Evolutionary conservation across 2,888 invertebrate species (phyloP).

Genomic region (Metacarcinus magister): DNA sequence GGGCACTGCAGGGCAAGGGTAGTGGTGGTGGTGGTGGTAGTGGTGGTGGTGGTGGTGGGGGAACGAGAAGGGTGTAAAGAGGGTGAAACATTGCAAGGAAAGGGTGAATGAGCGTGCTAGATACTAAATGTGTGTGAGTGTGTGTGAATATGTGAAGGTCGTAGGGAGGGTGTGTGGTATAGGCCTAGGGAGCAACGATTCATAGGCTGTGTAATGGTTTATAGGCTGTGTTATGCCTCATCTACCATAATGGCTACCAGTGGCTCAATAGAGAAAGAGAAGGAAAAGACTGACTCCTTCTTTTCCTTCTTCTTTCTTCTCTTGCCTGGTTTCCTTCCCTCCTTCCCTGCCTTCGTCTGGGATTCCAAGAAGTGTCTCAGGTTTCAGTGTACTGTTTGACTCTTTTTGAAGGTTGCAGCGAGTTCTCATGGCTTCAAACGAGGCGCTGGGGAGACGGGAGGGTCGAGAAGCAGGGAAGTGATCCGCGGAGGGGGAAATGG

Average conservation of each 20-base stretch:
- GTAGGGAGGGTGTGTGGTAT: neutral
- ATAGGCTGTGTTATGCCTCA: neutral
- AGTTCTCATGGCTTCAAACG: neutral
- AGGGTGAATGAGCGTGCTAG: neutral
- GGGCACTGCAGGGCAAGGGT: neutral
- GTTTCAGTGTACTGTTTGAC: slow-evolving; percentile 2
- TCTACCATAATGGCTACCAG: neutral
- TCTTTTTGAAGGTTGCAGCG: neutral
- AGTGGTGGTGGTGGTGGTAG: neutral
- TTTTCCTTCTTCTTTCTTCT: neutral
- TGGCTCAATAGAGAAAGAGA: neutral
- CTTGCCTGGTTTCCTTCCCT: neutral
- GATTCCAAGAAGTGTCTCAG: neutral
- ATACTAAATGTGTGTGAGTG: neutral
- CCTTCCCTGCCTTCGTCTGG: neutral
- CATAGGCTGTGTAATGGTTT: slow-evolving; percentile 2
- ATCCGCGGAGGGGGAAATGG: neutral
- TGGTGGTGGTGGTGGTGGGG: neutral
- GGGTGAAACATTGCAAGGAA: neutral
- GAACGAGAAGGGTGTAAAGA: neutral
- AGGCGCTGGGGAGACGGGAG: neutral
- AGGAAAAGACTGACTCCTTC: neutral
- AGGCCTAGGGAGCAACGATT: neutral
- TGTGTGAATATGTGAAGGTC: neutral
- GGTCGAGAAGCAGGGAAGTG: neutral